Evolutionary conservation across 2,797 vertebrate species (phyloP).

Genomic region (Neosilurus hyrtlii): DNA sequence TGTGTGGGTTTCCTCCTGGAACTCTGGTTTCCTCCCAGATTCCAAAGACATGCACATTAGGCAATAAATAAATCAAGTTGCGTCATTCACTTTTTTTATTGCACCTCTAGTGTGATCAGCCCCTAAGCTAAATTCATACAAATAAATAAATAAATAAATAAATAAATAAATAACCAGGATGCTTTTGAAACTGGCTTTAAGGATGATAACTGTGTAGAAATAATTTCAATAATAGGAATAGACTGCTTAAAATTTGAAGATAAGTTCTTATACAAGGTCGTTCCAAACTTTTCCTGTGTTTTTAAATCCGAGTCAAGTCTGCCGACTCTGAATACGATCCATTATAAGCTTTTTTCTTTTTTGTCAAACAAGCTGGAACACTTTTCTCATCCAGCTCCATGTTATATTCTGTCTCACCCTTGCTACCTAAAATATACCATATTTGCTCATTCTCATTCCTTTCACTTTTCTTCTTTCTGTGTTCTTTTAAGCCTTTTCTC

Average conservation of each 20-base stretch:
- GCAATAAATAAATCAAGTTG: too few relatives aligned
- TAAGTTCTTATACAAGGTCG: too few relatives aligned
- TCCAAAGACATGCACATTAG: too few relatives aligned
- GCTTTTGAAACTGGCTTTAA: too few relatives aligned
- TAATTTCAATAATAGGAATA: not conserved
- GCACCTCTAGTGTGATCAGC: too few relatives aligned
- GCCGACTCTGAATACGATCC: not conserved
- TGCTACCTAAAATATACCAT: slow-evolving; percentile 32
- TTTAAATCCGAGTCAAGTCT: not conserved
- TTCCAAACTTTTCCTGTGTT: not conserved
- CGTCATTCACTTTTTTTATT: too few relatives aligned
- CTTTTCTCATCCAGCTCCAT: slow-evolving; percentile 9
- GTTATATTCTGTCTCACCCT: slow-evolving; percentile 14
- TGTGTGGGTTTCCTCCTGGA: too few relatives aligned
- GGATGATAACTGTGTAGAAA: not conserved
- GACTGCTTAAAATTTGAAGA: not conserved
- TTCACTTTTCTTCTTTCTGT: slow-evolving; percentile 23
- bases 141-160: too few relatives aligned
- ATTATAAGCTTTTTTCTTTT: not conserved
- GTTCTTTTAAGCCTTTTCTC: slow-evolving; percentile 25
- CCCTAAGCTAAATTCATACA: too few relatives aligned
- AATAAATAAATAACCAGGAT: too few relatives aligned
- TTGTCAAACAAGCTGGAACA: not conserved
- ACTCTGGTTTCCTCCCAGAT: too few relatives aligned
- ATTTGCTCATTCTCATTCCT: slow-evolving; percentile 41